These are phyloP conservation scores for Athripsodes cinereus DNA, from an alignment of 2,888 invertebrate species.

Conservation along the genomic window DNA sequence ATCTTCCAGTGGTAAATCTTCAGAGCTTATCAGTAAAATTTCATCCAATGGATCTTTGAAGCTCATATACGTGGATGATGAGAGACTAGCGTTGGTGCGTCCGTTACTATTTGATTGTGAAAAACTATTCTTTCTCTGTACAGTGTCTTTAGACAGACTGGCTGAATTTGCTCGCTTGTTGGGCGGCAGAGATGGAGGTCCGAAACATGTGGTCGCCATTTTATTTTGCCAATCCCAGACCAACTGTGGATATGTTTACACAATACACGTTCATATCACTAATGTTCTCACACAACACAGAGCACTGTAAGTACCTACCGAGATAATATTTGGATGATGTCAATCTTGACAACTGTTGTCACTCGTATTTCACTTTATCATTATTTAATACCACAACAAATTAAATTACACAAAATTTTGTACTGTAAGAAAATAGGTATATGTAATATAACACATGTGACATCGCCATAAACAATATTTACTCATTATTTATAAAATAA, in stretches of 20 bases:
- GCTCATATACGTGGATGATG: slow-evolving; percentile 44
- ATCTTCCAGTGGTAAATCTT: slow-evolving; percentile 33
- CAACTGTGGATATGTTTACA: slow-evolving; percentile 11
- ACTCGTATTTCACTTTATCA: slow-evolving; percentile 1
- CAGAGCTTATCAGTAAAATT: slow-evolving; percentile 46
- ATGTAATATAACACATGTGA: too few relatives aligned
- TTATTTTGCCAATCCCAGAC: slow-evolving; percentile 3
- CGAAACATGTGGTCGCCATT: slow-evolving; percentile 53
- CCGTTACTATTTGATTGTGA: slow-evolving; percentile 5
- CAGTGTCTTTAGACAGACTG: slow-evolving; percentile 26
- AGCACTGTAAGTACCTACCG: too few relatives aligned
- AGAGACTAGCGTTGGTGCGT: slow-evolving; percentile 13
- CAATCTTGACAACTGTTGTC: slow-evolving; percentile 9
- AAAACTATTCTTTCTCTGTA: slow-evolving; percentile 24
- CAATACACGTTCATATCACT: not conserved
- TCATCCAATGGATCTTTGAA: slow-evolving; percentile 41
- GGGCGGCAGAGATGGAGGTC: slow-evolving; percentile 53
- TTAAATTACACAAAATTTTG: too few relatives aligned
- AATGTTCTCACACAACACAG: slow-evolving; percentile 12
- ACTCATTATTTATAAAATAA: too few relatives aligned
- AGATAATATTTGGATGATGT: slow-evolving; percentile 4
- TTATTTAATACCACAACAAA: too few relatives aligned
- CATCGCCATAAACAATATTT: too few relatives aligned
- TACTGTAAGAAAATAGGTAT: too few relatives aligned
- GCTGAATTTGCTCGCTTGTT: slow-evolving; percentile 36